phyloP scores from a whole-genome alignment of 2,113 vertebrate species.

The Campylorhamphus procurvoides region DNA sequence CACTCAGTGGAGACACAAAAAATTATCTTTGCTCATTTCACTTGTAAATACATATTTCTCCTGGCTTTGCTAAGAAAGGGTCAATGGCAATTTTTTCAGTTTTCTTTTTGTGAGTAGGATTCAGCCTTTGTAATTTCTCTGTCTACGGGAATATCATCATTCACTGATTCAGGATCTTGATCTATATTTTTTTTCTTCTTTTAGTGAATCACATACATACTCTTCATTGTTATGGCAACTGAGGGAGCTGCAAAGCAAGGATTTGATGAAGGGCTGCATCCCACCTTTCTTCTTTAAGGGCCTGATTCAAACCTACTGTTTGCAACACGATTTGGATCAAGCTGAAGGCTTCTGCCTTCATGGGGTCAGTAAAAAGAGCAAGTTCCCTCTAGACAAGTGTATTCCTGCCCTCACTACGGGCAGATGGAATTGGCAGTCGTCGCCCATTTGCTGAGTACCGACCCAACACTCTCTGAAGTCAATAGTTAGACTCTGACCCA shows the following conservation, averaged over 20 bases:
- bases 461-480: conserved; percentile 32
- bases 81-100: conserved; percentile 1
- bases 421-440: neutral
- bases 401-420: neutral
- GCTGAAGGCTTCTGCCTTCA: neutral
- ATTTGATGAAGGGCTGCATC: conserved; percentile 30
- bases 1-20: neutral
- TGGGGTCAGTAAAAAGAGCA: neutral
- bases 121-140: neutral
- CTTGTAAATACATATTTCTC: conserved; percentile 2
- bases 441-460: neutral
- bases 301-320: conserved; percentile 9
- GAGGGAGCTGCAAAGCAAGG: conserved; percentile 37
- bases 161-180: conserved; percentile 41
- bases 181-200: neutral
- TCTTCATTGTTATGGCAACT: conserved; percentile 64
- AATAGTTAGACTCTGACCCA: conserved; percentile 47
- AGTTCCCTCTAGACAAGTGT: conserved; percentile 1
- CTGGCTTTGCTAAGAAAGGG: neutral
- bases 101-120: neutral
- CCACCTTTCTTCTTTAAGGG: conserved; percentile 21
- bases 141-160: conserved; percentile 13
- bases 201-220: conserved; percentile 47
- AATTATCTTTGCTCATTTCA: conserved; percentile 10
- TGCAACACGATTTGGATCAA: neutral